These are phyloP conservation scores for Petrocephalus schoutedeni DNA, from an alignment of 2,797 vertebrate species.

Conservation along the genomic window DNA sequence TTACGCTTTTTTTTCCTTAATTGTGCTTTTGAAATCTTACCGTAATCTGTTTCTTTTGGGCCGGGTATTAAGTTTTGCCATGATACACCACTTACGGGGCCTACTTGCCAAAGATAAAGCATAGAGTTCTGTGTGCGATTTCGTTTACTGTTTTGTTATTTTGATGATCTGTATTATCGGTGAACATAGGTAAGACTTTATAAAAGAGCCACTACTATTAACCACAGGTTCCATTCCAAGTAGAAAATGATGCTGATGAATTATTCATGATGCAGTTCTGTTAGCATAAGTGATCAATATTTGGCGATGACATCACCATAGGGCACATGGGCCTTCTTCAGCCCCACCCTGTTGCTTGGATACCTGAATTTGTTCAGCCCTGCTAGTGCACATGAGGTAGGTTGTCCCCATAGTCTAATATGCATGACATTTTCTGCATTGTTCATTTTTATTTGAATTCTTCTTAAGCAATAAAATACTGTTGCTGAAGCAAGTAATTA, in stretches of 20 bases:
- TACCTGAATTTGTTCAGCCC: neutral
- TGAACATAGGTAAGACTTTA: neutral
- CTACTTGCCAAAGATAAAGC: neutral
- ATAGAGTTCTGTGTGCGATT: neutral
- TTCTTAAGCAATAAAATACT: neutral
- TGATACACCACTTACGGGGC: neutral
- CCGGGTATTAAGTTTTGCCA: neutral
- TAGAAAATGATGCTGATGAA: neutral
- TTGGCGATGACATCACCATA: conserved; percentile 22
- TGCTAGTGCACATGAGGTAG: neutral
- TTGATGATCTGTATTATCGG: neutral
- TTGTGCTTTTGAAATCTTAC: neutral
- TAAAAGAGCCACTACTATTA: neutral
- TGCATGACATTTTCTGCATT: neutral
- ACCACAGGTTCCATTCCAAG: neutral
- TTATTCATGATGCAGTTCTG: conserved; percentile 17
- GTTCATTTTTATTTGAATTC: neutral
- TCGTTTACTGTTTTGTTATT: neutral
- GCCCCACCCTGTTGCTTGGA: neutral
- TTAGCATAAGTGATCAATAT: conserved; percentile 14
- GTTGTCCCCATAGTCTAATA: neutral
- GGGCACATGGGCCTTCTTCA: neutral
- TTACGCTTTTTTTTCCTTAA: neutral
- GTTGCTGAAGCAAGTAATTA: neutral
- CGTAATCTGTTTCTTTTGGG: neutral